Evolutionary conservation across 2,888 invertebrate species (phyloP).

Genomic region (Stenotaenia linearis): DNA sequence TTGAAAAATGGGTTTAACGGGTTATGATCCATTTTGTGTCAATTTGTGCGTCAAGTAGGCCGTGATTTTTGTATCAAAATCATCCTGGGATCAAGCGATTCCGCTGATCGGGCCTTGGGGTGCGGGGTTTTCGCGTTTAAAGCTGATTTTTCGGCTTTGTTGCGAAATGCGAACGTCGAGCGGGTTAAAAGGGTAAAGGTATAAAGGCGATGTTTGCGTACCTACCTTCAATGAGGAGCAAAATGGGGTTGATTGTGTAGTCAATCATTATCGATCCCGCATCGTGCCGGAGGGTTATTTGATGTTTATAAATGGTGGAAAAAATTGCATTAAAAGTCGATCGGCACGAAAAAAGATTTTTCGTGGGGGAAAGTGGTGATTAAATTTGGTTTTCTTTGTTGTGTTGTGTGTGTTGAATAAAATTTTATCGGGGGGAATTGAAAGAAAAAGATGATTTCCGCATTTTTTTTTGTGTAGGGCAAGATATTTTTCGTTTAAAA

Average conservation of each 20-base stretch:
- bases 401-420: background rate
- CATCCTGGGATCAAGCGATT: background rate
- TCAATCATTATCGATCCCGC: conserved; percentile 24
- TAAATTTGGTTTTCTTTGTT: background rate
- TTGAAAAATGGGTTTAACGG: background rate
- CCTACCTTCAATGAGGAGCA: conserved; percentile 21
- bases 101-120: background rate
- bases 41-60: background rate
- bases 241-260: conserved; percentile 22
- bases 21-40: background rate
- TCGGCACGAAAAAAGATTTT: background rate
- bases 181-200: background rate
- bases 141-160: background rate
- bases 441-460: background rate
- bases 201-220: background rate
- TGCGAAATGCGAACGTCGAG: background rate
- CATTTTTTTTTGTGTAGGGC: background rate
- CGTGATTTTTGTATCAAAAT: background rate
- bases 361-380: background rate
- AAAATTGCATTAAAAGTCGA: background rate
- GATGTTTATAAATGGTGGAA: background rate
- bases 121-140: background rate
- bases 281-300: background rate
- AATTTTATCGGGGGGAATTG: background rate
- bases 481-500: background rate